Evolutionary conservation across 2,797 vertebrate species (phyloP).

Genomic region (Sebastes paucispinis): DNA sequence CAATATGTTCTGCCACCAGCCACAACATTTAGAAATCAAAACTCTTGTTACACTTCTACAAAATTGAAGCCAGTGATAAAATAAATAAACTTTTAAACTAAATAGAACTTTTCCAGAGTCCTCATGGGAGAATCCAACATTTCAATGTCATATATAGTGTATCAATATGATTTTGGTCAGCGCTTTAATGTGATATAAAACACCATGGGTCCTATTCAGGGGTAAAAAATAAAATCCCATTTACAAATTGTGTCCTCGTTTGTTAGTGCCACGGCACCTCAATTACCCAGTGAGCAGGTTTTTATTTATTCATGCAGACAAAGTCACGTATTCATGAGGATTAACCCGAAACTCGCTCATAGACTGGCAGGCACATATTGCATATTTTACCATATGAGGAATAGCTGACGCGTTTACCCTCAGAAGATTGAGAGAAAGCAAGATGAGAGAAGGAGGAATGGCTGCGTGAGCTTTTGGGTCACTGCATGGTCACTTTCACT

Average conservation of each 20-base stretch:
- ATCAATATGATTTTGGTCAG: slow-evolving; percentile 73
- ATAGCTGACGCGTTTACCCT: slow-evolving; percentile 82
- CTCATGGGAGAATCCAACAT: slow-evolving; percentile 43
- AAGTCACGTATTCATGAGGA: slow-evolving; percentile 89
- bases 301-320: slow-evolving; percentile 89
- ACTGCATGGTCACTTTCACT: slow-evolving; percentile 76
- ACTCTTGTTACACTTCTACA: slow-evolving; percentile 24
- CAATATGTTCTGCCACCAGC: slow-evolving; percentile 1
- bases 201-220: slow-evolving; percentile 63
- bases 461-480: slow-evolving; percentile 77
- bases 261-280: slow-evolving; percentile 85
- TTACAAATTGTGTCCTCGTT: slow-evolving; percentile 85
- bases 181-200: slow-evolving; percentile 78
- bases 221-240: slow-evolving; percentile 72
- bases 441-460: slow-evolving; percentile 59
- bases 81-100: slow-evolving; percentile 18
- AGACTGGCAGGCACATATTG: slow-evolving; percentile 85
- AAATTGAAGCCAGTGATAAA: slow-evolving; percentile 43
- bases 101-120: slow-evolving; percentile 37
- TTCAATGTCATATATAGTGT: slow-evolving; percentile 55
- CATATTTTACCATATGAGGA: slow-evolving; percentile 84
- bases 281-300: slow-evolving; percentile 86
- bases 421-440: slow-evolving; percentile 75
- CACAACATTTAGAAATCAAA: slow-evolving; percentile 40
- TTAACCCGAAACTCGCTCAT: slow-evolving; percentile 84